These are phyloP conservation scores for Aphelocoma californica DNA, from an alignment of 2,797 vertebrate genomes.

Conservation along the genomic window DNA sequence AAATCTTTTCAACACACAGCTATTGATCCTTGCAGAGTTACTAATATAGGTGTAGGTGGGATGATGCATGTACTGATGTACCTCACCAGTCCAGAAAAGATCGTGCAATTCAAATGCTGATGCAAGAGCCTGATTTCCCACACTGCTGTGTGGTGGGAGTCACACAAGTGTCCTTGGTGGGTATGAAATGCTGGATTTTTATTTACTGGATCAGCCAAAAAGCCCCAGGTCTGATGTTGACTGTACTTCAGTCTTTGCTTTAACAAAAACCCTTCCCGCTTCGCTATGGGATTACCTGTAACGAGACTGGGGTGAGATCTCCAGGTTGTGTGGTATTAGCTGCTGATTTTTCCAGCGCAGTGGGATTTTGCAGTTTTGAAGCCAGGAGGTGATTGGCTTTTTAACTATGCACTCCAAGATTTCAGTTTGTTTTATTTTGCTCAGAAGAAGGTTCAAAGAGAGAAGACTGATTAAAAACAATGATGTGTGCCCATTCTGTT, in stretches of 20 bases:
- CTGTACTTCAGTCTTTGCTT: background rate
- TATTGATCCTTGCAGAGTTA: background rate
- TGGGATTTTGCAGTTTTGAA: conserved; percentile 3
- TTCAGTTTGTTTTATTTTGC: conserved; percentile 33
- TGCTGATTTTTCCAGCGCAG: background rate
- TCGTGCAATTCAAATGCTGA: background rate
- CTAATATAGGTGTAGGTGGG: background rate
- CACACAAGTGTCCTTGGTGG: background rate
- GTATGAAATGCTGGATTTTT: background rate
- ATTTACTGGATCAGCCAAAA: background rate
- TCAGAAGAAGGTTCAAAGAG: conserved; percentile 39
- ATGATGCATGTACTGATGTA: background rate
- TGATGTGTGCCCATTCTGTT: background rate
- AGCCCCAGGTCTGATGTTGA: background rate
- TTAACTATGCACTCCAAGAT: background rate
- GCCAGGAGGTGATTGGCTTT: background rate
- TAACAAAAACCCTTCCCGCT: background rate
- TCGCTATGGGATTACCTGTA: background rate
- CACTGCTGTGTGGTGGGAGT: background rate
- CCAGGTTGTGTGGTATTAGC: background rate
- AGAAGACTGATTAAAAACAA: conserved; percentile 9
- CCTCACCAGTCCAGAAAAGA: background rate
- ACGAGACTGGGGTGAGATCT: background rate
- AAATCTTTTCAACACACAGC: background rate
- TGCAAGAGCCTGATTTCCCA: background rate